Evolutionary conservation across 2,888 invertebrate genomes (phyloP).

Genomic region (Drosophila incognita): DNA sequence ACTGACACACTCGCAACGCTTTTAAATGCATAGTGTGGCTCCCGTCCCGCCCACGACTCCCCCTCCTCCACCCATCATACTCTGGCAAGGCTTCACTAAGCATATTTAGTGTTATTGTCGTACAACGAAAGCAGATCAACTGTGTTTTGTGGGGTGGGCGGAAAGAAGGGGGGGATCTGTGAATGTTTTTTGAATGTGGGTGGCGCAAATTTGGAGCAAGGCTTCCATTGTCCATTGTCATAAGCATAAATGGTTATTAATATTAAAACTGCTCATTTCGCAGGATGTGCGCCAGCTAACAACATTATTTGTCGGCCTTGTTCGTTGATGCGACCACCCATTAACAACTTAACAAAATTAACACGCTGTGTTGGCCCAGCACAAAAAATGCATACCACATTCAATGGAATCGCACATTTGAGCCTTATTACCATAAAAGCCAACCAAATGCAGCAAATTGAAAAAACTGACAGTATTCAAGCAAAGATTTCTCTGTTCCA

Average conservation of each 20-base stretch:
- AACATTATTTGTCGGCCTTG: constrained; percentile 48
- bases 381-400: constrained; percentile 26
- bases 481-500: background rate
- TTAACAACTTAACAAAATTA: constrained; percentile 46
- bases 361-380: constrained; percentile 33
- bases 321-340: constrained; percentile 56
- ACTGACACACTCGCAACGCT: constrained; percentile 69
- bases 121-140: constrained; percentile 68
- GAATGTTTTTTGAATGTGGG: background rate
- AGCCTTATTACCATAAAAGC: constrained; percentile 57
- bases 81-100: constrained; percentile 46
- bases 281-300: constrained; percentile 41
- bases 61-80: accelerated
- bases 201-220: constrained; percentile 45
- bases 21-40: constrained; percentile 66
- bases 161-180: background rate
- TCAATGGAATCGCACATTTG: constrained; percentile 69
- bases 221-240: constrained; percentile 72
- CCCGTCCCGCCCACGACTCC: background rate
- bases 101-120: constrained; percentile 74
- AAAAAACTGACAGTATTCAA: too few relatives aligned
- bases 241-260: constrained; percentile 80
- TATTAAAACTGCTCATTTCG: constrained; percentile 59
- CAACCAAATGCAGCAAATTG: background rate
- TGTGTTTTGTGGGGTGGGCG: background rate